Percentiles rank a stretch among this genome's conserved stretches.
Evolutionary conservation across 2,888 invertebrate genomes (phyloP).

Genomic region (Caenorhabditis zanzibari): DNA sequence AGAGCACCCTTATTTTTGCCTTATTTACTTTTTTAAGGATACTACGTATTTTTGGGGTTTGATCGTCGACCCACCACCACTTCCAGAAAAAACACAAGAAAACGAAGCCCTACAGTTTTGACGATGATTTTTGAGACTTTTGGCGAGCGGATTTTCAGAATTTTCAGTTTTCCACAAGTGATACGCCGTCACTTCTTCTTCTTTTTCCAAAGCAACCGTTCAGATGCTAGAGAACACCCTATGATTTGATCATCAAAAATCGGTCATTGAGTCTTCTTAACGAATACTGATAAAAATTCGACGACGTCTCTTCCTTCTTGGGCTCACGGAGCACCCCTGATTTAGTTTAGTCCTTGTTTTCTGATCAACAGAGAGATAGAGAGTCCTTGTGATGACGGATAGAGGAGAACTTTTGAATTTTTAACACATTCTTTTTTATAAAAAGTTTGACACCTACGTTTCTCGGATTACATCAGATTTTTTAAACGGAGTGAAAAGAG

Average conservation of each 20-base stretch:
- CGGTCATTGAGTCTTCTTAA: conserved; percentile 53
- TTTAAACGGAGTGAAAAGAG: background rate
- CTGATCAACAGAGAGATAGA: conserved; percentile 14
- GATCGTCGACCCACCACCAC: conserved; percentile 30
- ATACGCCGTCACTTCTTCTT: background rate
- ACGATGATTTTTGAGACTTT: conserved; percentile 61
- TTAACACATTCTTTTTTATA: conserved; percentile 4
- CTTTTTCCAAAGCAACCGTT: background rate
- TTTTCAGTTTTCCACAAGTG: background rate
- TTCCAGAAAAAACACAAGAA: conserved; percentile 32
- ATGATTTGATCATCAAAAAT: conserved; percentile 62
- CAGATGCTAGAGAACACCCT: background rate
- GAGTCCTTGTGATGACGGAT: no score
- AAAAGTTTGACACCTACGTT: conserved; percentile 31
- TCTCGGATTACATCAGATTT: conserved; percentile 24
- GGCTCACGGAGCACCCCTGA: conserved; percentile 16
- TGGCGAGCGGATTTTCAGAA: background rate
- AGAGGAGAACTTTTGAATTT: no score
- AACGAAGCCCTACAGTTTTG: conserved; percentile 43
- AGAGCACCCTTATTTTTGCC: no score
- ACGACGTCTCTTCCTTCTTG: conserved; percentile 6
- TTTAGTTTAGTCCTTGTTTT: conserved; percentile 17
- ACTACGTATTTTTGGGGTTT: conserved; percentile 34
- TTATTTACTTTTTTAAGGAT: background rate
- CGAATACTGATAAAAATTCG: conserved; percentile 30